Evolutionary conservation across 2,113 vertebrate species (phyloP).

Genomic region (Pluvialis apricaria): DNA sequence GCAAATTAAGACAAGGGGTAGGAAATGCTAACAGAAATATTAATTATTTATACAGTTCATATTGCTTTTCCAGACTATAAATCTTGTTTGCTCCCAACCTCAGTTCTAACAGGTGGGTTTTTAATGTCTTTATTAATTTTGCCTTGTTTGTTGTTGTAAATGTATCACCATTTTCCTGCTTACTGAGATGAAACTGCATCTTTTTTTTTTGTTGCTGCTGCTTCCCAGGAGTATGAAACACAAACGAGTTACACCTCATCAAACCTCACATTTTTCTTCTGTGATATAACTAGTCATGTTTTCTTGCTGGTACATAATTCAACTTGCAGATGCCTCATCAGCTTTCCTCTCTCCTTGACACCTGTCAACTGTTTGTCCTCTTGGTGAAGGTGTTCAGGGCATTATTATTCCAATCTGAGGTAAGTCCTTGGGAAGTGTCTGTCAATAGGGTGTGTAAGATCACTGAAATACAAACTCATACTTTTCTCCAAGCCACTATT

Average conservation of each 20-base stretch:
- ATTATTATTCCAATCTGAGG: slow-evolving; percentile 6
- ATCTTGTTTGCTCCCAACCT: background rate
- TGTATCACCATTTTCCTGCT: background rate
- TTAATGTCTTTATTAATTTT: background rate
- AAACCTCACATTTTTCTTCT: background rate
- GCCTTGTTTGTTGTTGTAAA: background rate
- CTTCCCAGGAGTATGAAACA: background rate
- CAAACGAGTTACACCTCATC: background rate
- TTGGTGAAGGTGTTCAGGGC: background rate
- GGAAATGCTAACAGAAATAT: background rate
- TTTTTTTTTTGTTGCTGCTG: background rate
- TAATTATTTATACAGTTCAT: background rate
- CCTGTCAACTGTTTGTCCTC: slow-evolving; percentile 3
- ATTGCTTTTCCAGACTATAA: background rate
- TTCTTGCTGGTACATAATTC: slow-evolving; percentile 20
- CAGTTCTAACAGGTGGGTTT: background rate
- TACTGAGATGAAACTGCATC: background rate
- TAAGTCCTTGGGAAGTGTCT: slow-evolving; percentile 6
- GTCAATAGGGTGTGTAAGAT: background rate
- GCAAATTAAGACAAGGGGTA: background rate
- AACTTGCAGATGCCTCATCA: slow-evolving; percentile 2
- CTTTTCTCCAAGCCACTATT: background rate
- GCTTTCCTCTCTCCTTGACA: background rate
- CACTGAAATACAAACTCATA: background rate
- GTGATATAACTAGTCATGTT: background rate